These are phyloP conservation scores for Caenorhabditis becei DNA, from an alignment of 2,888 invertebrate genomes.

Conservation along the genomic window DNA sequence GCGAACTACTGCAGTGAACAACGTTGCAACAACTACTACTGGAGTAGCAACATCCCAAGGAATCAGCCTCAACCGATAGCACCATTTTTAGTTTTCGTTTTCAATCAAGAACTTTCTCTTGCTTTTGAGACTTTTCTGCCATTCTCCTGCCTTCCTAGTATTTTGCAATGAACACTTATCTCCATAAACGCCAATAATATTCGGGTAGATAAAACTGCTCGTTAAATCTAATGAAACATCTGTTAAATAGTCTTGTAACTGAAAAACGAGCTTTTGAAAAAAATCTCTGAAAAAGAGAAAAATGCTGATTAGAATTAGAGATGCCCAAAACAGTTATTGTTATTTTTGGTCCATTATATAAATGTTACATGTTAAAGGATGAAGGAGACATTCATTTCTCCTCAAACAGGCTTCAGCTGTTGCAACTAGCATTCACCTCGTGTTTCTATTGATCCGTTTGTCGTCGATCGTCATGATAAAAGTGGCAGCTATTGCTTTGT, in stretches of 20 bases:
- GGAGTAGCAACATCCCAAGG: background rate
- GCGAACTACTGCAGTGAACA: slow-evolving; percentile 37
- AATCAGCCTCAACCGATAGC: slow-evolving; percentile 2
- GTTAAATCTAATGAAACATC: no score
- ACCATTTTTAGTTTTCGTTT: background rate
- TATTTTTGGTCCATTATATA: background rate
- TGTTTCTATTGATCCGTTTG: background rate
- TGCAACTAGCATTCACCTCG: background rate
- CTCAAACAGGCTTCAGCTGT: slow-evolving; percentile 7
- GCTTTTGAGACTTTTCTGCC: background rate
- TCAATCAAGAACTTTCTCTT: background rate
- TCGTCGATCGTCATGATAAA: background rate
- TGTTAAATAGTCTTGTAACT: no score
- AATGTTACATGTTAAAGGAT: no score
- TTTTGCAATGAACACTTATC: background rate
- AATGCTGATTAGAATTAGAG: no score
- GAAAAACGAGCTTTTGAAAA: no score
- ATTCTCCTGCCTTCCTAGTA: background rate
- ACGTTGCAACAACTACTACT: slow-evolving; percentile 30
- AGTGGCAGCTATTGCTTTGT: background rate
- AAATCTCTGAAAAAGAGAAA: no score
- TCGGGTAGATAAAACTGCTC: no score
- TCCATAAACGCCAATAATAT: no score
- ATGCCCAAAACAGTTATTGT: background rate
- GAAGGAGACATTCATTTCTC: no score